Conservation (phyloP, 1,140 invertebrate genomes). For the Zaprionus davidi region DNA sequence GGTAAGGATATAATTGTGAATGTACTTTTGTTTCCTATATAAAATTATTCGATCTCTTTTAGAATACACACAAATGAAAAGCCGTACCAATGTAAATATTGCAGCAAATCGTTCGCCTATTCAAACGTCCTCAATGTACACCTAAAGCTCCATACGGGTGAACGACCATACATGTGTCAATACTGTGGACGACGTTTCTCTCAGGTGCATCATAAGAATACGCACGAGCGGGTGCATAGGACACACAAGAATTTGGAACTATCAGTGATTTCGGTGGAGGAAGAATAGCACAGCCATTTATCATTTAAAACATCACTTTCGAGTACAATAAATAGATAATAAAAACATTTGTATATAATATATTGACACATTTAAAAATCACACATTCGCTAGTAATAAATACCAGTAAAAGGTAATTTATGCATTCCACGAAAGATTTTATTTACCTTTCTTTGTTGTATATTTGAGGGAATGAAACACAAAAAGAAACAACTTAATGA, state of each 20-base stretch:
- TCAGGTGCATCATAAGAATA: conserved; percentile 72
- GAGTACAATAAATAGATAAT: conserved; percentile 20
- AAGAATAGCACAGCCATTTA: background rate
- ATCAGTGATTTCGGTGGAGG: conserved; percentile 14
- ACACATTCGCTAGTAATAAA: background rate
- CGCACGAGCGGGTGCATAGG: conserved; percentile 64
- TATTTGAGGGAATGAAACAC: conserved; percentile 17
- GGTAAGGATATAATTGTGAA: conserved; percentile 64
- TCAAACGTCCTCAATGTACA: conserved; percentile 77
- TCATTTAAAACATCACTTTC: conserved; percentile 14
- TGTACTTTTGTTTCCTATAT: background rate
- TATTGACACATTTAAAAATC: background rate
- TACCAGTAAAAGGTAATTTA: background rate
- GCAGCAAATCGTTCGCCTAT: conserved; percentile 69
- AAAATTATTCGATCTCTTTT: background rate
- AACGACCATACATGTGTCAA: conserved; percentile 64
- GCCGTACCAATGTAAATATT: conserved; percentile 72
- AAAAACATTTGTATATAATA: background rate
- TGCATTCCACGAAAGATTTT: background rate
- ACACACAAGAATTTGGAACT: conserved; percentile 10
- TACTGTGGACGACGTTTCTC: conserved; percentile 62
- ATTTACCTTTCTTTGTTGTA: conserved; percentile 16
- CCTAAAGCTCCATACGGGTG: conserved; percentile 70
- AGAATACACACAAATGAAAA: conserved; percentile 80
- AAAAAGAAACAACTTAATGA: conserved; percentile 29